Base-by-base conservation (phyloP, 64 coral and sea anemone species). In the Montipora cactus region DNA sequence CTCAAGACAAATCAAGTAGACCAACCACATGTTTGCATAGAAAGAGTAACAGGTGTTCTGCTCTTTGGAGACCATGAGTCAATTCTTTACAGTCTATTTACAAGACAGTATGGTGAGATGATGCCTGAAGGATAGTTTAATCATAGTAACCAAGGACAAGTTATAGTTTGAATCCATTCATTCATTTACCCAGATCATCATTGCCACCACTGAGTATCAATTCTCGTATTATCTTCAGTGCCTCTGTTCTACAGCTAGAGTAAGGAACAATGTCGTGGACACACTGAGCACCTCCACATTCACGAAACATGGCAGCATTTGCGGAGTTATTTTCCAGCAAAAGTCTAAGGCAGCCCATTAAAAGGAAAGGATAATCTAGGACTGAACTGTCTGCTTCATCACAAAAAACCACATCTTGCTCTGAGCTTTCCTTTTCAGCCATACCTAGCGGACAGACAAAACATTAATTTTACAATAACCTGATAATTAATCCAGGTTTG, bases 301-400 rank as follows among this genome's bases (percentile, higher is more conserved):
- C 92, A 44, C 98, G 83, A 80, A 99, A 99, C 78, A 96, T 89
- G 19, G 82, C 83, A 44, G 98, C 95, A 87, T 99, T 99, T 75
- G 84, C 80, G 23, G 92, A 14, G 64, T 94, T 96, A 44, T 83
- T 89, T 85, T 96, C 94, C 78, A 99, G 68, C 5, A 99, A 79
- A 28, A 99, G 71, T 74, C 98, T 87, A 11, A 99, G 92, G 19
- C 98, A 99, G 3, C 95, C 95, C 98, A 99, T 99, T 14, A 99
- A 59, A 75, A 99, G 81, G 47, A 99, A 89, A 4, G 98, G 92
- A 74, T 94, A 99, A 72, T 99, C 98, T 76, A 75, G 79, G 19
- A 92, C 66, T 37, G 18, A 25, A 44, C 25, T 87, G 21, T 75
- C 84, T 77, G 88, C 53, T 46, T 84, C 44, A 47, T 83, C 83